Percentiles rank a stretch among this genome's conserved stretches.
Evolutionary conservation across 2,888 invertebrate species (phyloP).

Genomic region (Blastobasis adustella): DNA sequence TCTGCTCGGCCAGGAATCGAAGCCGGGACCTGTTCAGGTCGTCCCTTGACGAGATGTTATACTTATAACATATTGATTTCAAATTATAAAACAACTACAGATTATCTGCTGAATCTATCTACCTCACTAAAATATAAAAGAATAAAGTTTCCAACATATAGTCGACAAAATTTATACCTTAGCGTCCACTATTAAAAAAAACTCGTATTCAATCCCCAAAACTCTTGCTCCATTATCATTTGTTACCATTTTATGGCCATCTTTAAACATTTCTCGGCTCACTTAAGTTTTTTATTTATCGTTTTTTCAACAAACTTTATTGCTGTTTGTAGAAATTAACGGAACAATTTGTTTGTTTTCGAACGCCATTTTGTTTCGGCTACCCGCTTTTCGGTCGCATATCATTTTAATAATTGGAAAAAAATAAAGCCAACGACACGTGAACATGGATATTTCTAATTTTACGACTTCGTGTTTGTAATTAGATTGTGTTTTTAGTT

Average conservation of each 20-base stretch:
- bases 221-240: conserved; percentile 30
- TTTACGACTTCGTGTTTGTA: too few relatives aligned
- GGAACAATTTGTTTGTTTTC: conserved; percentile 16
- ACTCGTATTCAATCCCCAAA: too few relatives aligned
- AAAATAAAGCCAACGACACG: conserved; percentile 12
- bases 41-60: too few relatives aligned
- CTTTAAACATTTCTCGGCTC: conserved; percentile 31
- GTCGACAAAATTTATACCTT: too few relatives aligned
- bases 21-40: too few relatives aligned
- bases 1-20: too few relatives aligned
- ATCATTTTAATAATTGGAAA: conserved; percentile 11
- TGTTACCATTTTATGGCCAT: conserved; percentile 41
- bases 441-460: conserved; percentile 10
- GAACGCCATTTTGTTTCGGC: conserved; percentile 1
- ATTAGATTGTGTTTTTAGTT: not conserved
- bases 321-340: conserved; percentile 2
- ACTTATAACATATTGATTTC: too few relatives aligned
- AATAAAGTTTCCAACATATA: too few relatives aligned
- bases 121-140: too few relatives aligned
- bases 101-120: too few relatives aligned
- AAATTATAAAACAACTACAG: too few relatives aligned
- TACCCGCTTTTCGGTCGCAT: not conserved
- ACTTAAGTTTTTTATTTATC: conserved; percentile 4
- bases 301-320: not conserved
- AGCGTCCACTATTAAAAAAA: too few relatives aligned